A percentile compares a stretch with the other conserved stretches of the same genome.
These are phyloP conservation scores for Drosophila punjabiensis DNA, from an alignment of 1,140 invertebrate genomes.

Conservation along the genomic window DNA sequence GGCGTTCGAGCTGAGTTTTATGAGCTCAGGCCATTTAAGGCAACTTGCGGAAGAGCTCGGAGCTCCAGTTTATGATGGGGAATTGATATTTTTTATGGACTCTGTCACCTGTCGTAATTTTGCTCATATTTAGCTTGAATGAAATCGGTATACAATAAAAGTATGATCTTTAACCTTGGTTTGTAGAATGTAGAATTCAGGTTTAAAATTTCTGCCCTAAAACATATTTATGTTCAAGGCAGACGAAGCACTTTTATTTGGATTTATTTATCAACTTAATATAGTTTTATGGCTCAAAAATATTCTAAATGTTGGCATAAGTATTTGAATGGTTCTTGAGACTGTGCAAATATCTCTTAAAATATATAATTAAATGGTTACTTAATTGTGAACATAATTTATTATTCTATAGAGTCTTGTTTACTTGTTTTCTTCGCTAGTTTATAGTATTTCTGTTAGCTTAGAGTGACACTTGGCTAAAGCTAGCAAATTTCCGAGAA, in stretches of 20 bases:
- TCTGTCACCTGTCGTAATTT: constrained; percentile 29
- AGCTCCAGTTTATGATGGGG: constrained; percentile 33
- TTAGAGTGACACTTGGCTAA: neutral
- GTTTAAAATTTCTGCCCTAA: neutral
- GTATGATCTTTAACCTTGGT: constrained; percentile 3
- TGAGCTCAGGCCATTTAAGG: constrained; percentile 48
- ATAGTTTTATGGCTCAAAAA: neutral
- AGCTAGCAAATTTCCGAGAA: neutral
- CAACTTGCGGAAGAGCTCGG: constrained; percentile 41
- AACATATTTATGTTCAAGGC: neutral
- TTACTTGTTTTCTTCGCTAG: neutral
- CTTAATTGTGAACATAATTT: too few relatives aligned
- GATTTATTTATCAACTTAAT: neutral
- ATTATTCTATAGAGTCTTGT: too few relatives aligned
- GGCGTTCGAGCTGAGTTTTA: constrained; percentile 38
- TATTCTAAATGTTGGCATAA: neutral
- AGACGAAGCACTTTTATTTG: neutral
- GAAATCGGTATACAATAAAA: constrained; percentile 5
- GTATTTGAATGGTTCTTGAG: neutral
- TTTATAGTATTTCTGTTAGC: neutral
- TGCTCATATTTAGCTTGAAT: constrained; percentile 15
- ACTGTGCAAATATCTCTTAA: neutral
- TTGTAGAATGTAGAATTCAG: neutral
- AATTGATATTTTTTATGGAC: constrained; percentile 20
- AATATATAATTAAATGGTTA: neutral